Percentiles rank a stretch among this genome's conserved stretches.
These are phyloP conservation scores for Gila orcuttii DNA, from an alignment of 2,113 vertebrate genomes.

Conservation along the genomic window DNA sequence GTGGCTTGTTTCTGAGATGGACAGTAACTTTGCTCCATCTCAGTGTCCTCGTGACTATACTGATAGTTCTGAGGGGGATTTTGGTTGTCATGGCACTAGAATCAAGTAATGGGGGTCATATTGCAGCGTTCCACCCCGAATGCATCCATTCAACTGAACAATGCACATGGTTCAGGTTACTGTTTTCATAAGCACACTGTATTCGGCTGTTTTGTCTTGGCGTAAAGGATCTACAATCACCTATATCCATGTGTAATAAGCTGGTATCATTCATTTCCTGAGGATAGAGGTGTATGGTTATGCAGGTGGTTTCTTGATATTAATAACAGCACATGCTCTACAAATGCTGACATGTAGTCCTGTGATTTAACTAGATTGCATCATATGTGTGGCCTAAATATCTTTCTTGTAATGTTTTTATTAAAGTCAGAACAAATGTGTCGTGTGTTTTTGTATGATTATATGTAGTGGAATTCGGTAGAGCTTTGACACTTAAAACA, in stretches of 20 bases:
- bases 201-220: not conserved
- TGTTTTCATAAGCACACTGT: conserved; percentile 32
- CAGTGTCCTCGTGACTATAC: not conserved
- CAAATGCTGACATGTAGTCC: conserved; percentile 51
- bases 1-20: not conserved
- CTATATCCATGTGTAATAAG: conserved; percentile 32
- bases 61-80: not conserved
- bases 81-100: conserved; percentile 1
- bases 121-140: conserved; percentile 17
- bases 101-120: conserved; percentile 18
- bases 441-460: not conserved
- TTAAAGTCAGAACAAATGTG: conserved; percentile 67
- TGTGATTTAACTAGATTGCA: conserved; percentile 62
- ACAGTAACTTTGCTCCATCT: not conserved
- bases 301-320: conserved; percentile 56
- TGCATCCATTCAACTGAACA: conserved; percentile 2
- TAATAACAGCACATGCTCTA: conserved; percentile 50
- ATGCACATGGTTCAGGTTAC: conserved; percentile 39
- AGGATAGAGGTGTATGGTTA: conserved; percentile 18
- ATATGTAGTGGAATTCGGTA: not conserved
- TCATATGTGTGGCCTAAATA: conserved; percentile 71
- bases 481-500: not conserved
- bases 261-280: conserved; percentile 16
- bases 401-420: conserved; percentile 75
- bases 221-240: conserved; percentile 25